A percentile compares a stretch with the other conserved stretches of the same genome.
These are phyloP conservation scores for Phania funesta DNA, from an alignment of 2,888 invertebrate genomes.

Conservation along the genomic window DNA sequence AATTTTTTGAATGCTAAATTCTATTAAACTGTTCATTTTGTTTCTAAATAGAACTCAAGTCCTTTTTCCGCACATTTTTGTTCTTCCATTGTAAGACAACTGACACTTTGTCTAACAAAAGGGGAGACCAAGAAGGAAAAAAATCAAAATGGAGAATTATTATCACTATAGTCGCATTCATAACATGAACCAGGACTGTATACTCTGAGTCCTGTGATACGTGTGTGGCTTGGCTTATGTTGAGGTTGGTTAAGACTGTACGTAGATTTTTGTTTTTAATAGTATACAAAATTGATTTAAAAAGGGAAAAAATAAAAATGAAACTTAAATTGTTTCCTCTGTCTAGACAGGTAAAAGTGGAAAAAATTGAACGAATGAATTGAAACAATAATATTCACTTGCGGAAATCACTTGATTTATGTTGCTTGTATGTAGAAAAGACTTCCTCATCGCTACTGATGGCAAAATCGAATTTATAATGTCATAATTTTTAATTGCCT, in stretches of 20 bases:
- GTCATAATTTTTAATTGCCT: slow-evolving; percentile 64
- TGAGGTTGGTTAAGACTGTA: background rate
- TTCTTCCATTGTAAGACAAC: background rate
- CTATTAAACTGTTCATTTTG: too few species aligned
- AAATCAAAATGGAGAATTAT: background rate
- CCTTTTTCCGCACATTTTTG: background rate
- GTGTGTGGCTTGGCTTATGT: too few species aligned
- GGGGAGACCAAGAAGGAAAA: background rate
- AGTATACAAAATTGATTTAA: slow-evolving; percentile 21
- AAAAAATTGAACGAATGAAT: slow-evolving; percentile 24
- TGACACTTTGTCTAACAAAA: background rate
- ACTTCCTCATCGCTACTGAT: slow-evolving; percentile 16
- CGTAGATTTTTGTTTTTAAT: slow-evolving; percentile 3
- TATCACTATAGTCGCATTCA: too few species aligned
- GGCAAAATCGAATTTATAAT: slow-evolving; percentile 45
- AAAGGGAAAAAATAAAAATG: slow-evolving; percentile 30
- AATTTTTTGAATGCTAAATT: too few species aligned
- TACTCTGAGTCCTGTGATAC: too few species aligned
- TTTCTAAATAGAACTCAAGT: background rate
- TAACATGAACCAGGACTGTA: background rate
- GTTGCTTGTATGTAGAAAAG: background rate
- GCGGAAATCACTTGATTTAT: slow-evolving; percentile 64
- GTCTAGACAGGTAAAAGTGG: slow-evolving; percentile 62
- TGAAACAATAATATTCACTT: slow-evolving; percentile 63
- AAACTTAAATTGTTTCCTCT: slow-evolving; percentile 60